Conservation (phyloP, 2,888 invertebrate species). For the Smittia sp. region DNA sequence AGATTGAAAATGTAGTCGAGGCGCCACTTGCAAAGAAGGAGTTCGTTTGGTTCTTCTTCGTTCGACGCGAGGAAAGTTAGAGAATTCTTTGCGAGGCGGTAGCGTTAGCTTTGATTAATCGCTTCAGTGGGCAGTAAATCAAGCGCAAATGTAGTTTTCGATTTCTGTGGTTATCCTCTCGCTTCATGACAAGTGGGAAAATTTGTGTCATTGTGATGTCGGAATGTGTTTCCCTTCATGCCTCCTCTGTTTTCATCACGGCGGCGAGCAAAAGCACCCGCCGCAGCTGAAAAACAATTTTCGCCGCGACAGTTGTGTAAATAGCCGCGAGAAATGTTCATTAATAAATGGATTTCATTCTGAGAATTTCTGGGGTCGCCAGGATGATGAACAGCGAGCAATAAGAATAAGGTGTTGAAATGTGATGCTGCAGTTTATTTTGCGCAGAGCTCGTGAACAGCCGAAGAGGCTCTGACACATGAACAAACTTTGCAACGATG, state of each 20-base stretch:
- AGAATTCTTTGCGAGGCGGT: not conserved
- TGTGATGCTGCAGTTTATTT: conserved; percentile 15
- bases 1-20: not conserved
- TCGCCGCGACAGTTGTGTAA: conserved; percentile 24
- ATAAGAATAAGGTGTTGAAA: not conserved
- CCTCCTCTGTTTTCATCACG: not conserved
- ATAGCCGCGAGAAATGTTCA: conserved; percentile 26
- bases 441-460: not conserved
- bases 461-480: not conserved
- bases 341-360: conserved; percentile 19
- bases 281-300: conserved; percentile 12
- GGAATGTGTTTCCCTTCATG: too few relatives aligned
- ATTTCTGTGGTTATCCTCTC: conserved; percentile 14
- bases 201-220: conserved; percentile 23
- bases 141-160: conserved; percentile 17
- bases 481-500: too few relatives aligned
- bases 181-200: not conserved
- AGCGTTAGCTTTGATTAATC: conserved; percentile 15
- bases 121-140: not conserved
- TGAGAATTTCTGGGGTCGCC: not conserved
- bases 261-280: not conserved
- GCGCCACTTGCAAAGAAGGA: not conserved
- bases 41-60: not conserved
- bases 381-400: not conserved
- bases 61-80: not conserved